phyloP scores from a whole-genome alignment of 2,888 invertebrate genomes.

The Daptonema setosum region DNA sequence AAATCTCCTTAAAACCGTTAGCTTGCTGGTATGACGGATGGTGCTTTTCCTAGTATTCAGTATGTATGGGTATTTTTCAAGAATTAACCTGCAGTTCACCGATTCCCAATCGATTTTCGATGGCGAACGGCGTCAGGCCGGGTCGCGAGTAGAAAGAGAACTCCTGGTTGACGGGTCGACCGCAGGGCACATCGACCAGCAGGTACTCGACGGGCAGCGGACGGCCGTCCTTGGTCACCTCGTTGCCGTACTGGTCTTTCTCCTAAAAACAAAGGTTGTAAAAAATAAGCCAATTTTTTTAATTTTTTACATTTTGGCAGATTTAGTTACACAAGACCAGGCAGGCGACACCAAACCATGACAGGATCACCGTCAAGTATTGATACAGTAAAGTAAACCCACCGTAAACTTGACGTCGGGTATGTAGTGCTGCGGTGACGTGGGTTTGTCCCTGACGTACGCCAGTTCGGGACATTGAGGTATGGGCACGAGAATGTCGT shows the following conservation, averaged over 20 bases:
- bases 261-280: constrained; percentile 54
- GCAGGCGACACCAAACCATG: too few relatives aligned
- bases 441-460: constrained; percentile 67
- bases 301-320: too few relatives aligned
- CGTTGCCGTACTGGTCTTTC: constrained; percentile 82
- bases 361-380: too few relatives aligned
- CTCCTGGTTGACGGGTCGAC: constrained; percentile 57
- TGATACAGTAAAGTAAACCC: too few relatives aligned
- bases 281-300: too few relatives aligned
- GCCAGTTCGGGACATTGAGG: constrained; percentile 89
- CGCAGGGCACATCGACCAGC: constrained; percentile 82
- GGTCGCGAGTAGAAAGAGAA: constrained; percentile 46
- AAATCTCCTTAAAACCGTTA: too few relatives aligned
- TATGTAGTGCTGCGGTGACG: constrained; percentile 64
- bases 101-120: constrained; percentile 47
- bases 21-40: too few relatives aligned
- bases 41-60: too few relatives aligned
- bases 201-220: constrained; percentile 93
- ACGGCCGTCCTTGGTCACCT: constrained; percentile 69
- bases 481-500: constrained; percentile 77
- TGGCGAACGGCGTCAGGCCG: constrained; percentile 42
- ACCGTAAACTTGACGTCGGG: constrained; percentile 98
- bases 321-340: too few relatives aligned
- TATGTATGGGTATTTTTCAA: too few relatives aligned
- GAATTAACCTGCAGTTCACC: constrained; percentile 29